Evolutionary conservation across 2,113 vertebrate genomes (phyloP).

Genomic region (Laticauda laticaudata): DNA sequence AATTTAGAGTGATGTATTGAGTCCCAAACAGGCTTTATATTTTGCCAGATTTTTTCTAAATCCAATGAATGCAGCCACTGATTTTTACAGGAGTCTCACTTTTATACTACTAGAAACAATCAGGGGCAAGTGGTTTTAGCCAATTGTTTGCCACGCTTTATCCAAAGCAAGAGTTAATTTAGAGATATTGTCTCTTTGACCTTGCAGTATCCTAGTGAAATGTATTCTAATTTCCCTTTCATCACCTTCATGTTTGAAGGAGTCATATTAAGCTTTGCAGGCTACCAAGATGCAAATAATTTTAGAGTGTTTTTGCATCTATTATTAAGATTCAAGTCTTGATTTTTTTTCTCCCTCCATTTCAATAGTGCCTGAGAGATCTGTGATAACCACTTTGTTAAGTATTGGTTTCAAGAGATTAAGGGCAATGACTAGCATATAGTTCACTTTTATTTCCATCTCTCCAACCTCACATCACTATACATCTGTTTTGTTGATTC

Average conservation of each 20-base stretch:
- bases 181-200: constrained; percentile 1
- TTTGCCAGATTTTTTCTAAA: background rate
- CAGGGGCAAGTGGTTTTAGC: background rate
- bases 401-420: constrained; percentile 80
- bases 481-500: constrained; percentile 99
- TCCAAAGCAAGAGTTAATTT: background rate
- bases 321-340: constrained; percentile 76
- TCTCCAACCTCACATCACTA: constrained; percentile 84
- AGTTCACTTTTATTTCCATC: constrained; percentile 83
- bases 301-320: constrained; percentile 69
- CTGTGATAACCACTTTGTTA: constrained; percentile 73
- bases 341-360: constrained; percentile 51
- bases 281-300: constrained; percentile 64
- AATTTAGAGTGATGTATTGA: background rate
- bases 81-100: background rate
- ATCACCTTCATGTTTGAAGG: constrained; percentile 34
- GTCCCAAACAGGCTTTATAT: background rate
- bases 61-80: background rate
- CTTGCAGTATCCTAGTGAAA: background rate
- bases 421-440: constrained; percentile 74
- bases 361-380: constrained; percentile 72
- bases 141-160: background rate
- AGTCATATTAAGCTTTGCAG: constrained; percentile 48
- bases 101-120: background rate
- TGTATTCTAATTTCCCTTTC: constrained; percentile 22